Evolutionary conservation across 2,797 vertebrate species (phyloP).

Genomic region (Stomatorhinus walkeri): DNA sequence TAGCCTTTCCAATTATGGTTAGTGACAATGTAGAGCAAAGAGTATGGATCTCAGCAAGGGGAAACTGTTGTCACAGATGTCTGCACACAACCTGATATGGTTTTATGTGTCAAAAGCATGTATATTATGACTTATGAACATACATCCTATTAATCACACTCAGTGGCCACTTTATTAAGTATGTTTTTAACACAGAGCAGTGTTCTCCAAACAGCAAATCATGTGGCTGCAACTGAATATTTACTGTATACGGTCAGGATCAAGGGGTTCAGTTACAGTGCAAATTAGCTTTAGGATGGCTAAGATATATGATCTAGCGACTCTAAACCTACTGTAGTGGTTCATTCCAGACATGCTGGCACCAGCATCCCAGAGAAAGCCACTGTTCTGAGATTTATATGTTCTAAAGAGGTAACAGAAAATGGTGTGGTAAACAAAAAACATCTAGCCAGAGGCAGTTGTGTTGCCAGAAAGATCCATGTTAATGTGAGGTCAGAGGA

Average conservation of each 20-base stretch:
- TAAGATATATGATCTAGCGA: background rate
- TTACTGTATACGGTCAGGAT: background rate
- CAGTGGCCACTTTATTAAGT: background rate
- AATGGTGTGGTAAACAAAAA: background rate
- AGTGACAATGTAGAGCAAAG: background rate
- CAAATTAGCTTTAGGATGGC: background rate
- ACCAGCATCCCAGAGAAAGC: background rate
- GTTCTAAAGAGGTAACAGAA: background rate
- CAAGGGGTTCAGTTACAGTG: background rate
- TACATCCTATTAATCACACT: background rate
- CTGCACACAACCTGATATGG: background rate
- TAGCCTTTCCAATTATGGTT: background rate
- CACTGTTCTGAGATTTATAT: background rate
- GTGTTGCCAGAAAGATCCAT: background rate
- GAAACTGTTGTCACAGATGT: background rate
- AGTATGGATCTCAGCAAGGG: constrained; percentile 9
- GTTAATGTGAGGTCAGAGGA: background rate
- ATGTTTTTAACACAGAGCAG: background rate
- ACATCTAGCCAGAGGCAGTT: background rate
- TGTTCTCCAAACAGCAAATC: background rate
- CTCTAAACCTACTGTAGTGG: background rate
- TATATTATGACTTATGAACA: background rate
- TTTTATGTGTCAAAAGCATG: background rate
- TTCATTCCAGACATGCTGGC: background rate
- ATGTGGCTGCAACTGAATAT: background rate